These are phyloP conservation scores for Aphelenchoides fujianensis DNA, from an alignment of 1,140 invertebrate species.

Conservation along the genomic window DNA sequence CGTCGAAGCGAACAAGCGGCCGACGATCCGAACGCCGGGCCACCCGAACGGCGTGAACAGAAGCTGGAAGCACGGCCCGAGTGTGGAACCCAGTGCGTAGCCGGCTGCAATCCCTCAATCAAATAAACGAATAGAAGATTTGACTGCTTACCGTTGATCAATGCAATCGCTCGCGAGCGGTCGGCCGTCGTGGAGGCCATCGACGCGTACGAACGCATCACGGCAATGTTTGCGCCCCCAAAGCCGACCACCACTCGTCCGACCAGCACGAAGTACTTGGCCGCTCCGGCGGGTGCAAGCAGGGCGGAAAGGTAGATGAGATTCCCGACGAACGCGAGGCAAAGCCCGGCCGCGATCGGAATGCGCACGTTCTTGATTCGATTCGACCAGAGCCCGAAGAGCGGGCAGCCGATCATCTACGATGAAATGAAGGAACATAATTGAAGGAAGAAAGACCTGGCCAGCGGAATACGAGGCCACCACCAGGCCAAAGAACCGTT, in stretches of 20 bases:
- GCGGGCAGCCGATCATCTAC: too few relatives aligned
- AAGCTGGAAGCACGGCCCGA: constrained; percentile 55
- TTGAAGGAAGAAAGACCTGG: background rate
- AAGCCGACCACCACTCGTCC: background rate
- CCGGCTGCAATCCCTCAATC: too few relatives aligned
- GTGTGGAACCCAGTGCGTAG: constrained; percentile 35
- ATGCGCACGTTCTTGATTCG: constrained; percentile 50
- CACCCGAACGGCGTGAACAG: constrained; percentile 43
- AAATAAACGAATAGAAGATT: too few relatives aligned
- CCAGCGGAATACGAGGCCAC: background rate
- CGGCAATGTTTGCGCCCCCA: background rate
- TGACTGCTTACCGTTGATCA: too few relatives aligned
- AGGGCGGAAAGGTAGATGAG: constrained; percentile 63
- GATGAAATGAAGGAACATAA: background rate
- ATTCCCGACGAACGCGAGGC: constrained; percentile 63
- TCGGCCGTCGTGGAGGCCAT: constrained; percentile 43
- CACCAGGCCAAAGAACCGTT: background rate
- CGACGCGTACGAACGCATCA: constrained; percentile 42
- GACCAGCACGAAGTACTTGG: constrained; percentile 23
- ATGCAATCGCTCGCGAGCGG: constrained; percentile 40
- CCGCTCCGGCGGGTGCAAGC: constrained; percentile 10
- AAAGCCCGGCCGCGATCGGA: constrained; percentile 62
- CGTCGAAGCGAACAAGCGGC: constrained; percentile 61
- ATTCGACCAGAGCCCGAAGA: constrained; percentile 64
- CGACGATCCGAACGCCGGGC: constrained; percentile 51